Percentiles rank a stretch among this genome's conserved stretches.
These are phyloP conservation scores for Stratiomys singularior DNA, from an alignment of 2,888 invertebrate species.

Conservation along the genomic window DNA sequence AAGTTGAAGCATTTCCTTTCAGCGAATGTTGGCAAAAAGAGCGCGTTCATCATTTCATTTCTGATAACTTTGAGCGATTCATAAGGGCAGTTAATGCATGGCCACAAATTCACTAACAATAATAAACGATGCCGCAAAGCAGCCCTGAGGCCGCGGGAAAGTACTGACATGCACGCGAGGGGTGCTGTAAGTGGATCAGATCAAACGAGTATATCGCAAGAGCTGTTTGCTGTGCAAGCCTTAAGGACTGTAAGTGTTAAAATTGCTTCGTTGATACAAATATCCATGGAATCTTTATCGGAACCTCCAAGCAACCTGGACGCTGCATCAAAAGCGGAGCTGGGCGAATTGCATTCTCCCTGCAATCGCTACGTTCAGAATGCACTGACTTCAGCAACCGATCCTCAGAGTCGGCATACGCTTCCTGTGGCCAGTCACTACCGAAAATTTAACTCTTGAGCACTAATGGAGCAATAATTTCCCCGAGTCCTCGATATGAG, in stretches of 20 bases:
- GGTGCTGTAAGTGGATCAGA: neutral
- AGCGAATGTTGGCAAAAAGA: neutral
- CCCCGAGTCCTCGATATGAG: conserved; percentile 30
- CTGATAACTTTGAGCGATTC: conserved; percentile 14
- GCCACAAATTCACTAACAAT: conserved; percentile 28
- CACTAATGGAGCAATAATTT: conserved; percentile 41
- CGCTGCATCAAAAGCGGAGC: too few relatives aligned
- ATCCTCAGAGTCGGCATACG: neutral
- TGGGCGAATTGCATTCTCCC: neutral
- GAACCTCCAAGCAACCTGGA: neutral
- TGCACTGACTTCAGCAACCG: neutral
- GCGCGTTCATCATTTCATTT: conserved; percentile 31
- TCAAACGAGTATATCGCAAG: neutral
- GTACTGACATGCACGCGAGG: too few relatives aligned
- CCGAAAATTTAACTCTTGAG: conserved; percentile 10
- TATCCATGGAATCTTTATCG: neutral
- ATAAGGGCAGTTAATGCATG: conserved; percentile 25
- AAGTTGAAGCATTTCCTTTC: neutral
- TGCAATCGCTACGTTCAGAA: neutral
- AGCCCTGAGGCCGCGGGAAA: too few relatives aligned
- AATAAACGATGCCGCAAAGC: neutral
- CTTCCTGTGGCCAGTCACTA: neutral
- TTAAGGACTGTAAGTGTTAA: neutral
- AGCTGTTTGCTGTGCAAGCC: neutral
- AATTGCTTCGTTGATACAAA: neutral